Evolutionary conservation across 23 tunicate genomes (phyloP).

Genomic region (Trididemnum miniatum): DNA sequence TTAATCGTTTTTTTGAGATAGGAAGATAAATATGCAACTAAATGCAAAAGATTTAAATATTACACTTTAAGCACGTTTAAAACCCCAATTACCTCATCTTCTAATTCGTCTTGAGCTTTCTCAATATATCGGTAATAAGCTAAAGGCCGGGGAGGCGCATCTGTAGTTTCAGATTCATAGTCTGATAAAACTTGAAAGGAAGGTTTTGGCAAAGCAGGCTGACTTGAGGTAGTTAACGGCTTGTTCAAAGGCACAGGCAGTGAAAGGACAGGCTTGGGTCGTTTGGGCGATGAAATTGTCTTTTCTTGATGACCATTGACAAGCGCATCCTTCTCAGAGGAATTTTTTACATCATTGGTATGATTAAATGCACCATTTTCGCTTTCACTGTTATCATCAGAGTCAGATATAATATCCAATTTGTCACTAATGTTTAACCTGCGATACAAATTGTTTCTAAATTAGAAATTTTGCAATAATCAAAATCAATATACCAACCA

Average conservation of each 20-base stretch:
- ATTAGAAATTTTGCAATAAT: background rate
- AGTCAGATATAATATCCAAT: conserved; percentile 83
- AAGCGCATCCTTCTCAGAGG: background rate
- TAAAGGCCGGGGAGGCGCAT: conserved; percentile 58
- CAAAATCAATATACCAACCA: background rate
- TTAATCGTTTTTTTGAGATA: too few species aligned
- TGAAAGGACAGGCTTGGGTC: too few species aligned
- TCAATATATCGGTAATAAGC: conserved; percentile 93
- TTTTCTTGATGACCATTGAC: background rate
- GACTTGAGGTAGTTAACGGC: background rate
- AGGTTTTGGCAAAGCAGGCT: conserved; percentile 57
- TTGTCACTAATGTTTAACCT: conserved; percentile 87
- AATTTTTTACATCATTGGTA: too few species aligned
- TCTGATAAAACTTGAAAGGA: conserved; percentile 57
- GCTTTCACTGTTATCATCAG: conserved; percentile 77
- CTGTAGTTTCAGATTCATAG: conserved; percentile 51
- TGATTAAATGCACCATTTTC: conserved; percentile 6
- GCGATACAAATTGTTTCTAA: background rate
- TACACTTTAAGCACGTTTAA: too few species aligned
- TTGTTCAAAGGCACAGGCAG: background rate
- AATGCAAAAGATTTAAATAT: too few species aligned
- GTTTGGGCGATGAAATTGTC: background rate
- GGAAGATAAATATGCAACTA: too few species aligned
- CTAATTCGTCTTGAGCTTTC: conserved; percentile 71
- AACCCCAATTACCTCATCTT: conserved; percentile 58